A percentile compares a stretch with the other conserved stretches of the same genome.
Conservation (phyloP, 2,113 vertebrate genomes). For the cattle (Bos taurus) region DNA sequence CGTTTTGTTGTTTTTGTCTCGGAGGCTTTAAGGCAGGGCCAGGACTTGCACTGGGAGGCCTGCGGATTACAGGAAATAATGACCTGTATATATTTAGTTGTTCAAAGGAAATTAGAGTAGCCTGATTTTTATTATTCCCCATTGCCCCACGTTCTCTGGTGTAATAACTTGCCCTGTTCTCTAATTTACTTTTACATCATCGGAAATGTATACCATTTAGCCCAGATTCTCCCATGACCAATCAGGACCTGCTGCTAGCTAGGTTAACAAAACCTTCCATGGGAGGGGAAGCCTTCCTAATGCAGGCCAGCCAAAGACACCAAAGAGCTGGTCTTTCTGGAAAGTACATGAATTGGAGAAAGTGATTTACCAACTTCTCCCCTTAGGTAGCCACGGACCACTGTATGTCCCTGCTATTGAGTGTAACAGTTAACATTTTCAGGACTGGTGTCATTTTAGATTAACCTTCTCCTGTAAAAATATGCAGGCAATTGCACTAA, state of each 20-base stretch:
- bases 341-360: conserved; percentile 75
- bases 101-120: conserved; percentile 85
- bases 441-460: conserved; percentile 55
- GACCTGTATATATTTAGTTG: conserved; percentile 85
- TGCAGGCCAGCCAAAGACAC: conserved; percentile 72
- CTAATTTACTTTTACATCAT: conserved; percentile 83
- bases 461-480: conserved; percentile 70
- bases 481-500: background rate
- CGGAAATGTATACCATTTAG: conserved; percentile 76
- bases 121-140: conserved; percentile 84
- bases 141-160: conserved; percentile 75
- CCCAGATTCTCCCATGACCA: conserved; percentile 78
- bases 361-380: conserved; percentile 76
- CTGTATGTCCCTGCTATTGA: conserved; percentile 46
- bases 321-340: conserved; percentile 80
- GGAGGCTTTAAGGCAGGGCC: conserved; percentile 61
- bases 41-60: conserved; percentile 75
- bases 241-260: conserved; percentile 50
- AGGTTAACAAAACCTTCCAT: conserved; percentile 63
- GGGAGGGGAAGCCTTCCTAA: conserved; percentile 72
- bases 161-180: conserved; percentile 78
- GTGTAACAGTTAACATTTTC: conserved; percentile 69
- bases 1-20: conserved; percentile 79
- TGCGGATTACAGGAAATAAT: conserved; percentile 82
- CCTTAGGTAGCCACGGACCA: conserved; percentile 71